These are phyloP conservation scores for Coelogynopora nodosa DNA, from an alignment of 2,888 invertebrate genomes.

Conservation along the genomic window DNA sequence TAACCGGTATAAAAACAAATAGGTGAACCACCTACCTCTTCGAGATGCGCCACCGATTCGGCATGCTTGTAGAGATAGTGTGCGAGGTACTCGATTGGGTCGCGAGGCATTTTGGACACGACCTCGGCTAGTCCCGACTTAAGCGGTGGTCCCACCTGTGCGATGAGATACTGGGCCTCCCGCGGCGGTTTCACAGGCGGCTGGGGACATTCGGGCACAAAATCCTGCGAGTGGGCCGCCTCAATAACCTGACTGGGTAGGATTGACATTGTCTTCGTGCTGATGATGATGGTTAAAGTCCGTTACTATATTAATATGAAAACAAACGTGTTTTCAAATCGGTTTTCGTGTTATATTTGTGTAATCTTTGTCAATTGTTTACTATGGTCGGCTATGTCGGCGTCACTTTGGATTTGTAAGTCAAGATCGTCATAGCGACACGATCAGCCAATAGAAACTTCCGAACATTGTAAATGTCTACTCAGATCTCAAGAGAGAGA, in stretches of 20 bases:
- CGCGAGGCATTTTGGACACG: constrained; percentile 27
- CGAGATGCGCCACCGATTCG: constrained; percentile 5
- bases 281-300: too few species aligned
- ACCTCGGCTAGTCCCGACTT: constrained; percentile 36
- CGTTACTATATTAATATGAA: too few species aligned
- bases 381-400: too few species aligned
- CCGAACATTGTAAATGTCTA: background rate
- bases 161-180: constrained; percentile 43
- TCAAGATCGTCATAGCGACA: background rate
- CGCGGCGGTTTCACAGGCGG: constrained; percentile 35
- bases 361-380: too few species aligned
- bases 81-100: constrained; percentile 43
- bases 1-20: background rate
- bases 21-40: background rate
- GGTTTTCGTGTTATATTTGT: too few species aligned
- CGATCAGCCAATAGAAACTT: background rate
- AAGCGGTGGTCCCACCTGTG: constrained; percentile 40
- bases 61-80: constrained; percentile 43
- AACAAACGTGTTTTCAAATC: too few species aligned
- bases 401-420: background rate
- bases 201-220: background rate
- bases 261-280: too few species aligned
- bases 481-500: background rate
- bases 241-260: background rate
- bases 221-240: background rate